Conservation (phyloP, 2,888 invertebrate genomes). For the Gasteruption jaculator region DNA sequence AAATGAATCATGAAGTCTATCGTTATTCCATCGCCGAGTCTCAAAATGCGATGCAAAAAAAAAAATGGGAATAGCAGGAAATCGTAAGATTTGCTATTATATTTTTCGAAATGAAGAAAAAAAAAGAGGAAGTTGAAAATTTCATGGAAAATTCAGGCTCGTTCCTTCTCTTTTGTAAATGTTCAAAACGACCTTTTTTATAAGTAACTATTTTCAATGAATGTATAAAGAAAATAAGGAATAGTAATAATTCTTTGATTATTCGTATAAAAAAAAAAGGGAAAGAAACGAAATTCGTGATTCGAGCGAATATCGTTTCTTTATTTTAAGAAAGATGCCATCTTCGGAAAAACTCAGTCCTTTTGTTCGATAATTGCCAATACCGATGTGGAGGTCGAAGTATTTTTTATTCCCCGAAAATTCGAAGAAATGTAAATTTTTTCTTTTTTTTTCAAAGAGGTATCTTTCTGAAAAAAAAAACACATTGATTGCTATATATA, state of each 20-base stretch:
- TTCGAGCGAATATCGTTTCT: too few relatives aligned
- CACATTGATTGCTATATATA: neutral
- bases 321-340: too few relatives aligned
- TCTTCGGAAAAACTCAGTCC: too few relatives aligned
- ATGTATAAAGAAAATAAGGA: too few relatives aligned
- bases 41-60: neutral
- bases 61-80: neutral
- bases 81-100: conserved; percentile 18
- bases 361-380: too few relatives aligned
- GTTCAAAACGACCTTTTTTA: conserved; percentile 4
- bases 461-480: neutral
- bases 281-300: too few relatives aligned
- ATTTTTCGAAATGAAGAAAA: conserved; percentile 15
- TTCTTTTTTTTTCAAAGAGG: conserved; percentile 11
- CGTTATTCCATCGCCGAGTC: too few relatives aligned
- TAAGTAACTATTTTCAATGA: conserved; percentile 8
- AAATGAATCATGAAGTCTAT: too few relatives aligned
- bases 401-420: too few relatives aligned
- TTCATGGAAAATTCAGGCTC: conserved; percentile 15
- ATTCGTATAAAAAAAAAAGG: neutral
- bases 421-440: too few relatives aligned
- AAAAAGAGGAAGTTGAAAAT: conserved; percentile 11
- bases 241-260: too few relatives aligned
- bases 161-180: conserved; percentile 15
- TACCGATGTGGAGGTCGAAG: too few relatives aligned